phyloP scores from a whole-genome alignment of 2,797 vertebrate species.

The Myotis vivesi region DNA sequence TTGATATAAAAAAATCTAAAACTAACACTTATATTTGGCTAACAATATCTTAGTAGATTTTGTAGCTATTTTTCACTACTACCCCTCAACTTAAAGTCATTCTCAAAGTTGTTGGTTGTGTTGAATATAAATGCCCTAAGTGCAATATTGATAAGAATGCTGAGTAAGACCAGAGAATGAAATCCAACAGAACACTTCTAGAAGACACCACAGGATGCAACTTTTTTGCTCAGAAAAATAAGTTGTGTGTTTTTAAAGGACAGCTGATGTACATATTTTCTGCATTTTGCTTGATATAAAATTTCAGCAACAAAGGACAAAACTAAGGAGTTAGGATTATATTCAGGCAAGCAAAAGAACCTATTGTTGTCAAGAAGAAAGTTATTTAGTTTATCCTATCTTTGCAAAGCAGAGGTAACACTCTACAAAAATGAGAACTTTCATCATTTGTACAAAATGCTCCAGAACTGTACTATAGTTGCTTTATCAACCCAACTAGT shows the following conservation, averaged over 20 bases:
- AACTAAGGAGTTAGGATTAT: neutral
- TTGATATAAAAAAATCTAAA: neutral
- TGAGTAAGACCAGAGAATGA: neutral
- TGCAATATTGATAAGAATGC: neutral
- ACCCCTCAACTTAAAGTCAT: neutral
- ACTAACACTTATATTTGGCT: neutral
- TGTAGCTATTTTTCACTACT: neutral
- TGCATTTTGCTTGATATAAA: neutral
- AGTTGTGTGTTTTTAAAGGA: neutral
- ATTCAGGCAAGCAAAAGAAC: neutral
- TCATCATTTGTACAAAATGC: constrained; percentile 27
- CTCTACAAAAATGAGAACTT: neutral
- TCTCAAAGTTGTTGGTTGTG: neutral
- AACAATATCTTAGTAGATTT: neutral
- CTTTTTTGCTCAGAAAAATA: neutral
- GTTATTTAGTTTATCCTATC: constrained; percentile 55
- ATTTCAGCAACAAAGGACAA: neutral
- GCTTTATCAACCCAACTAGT: constrained; percentile 26
- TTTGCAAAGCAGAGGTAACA: constrained; percentile 42
- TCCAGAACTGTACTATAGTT: constrained; percentile 42
- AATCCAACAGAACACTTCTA: neutral
- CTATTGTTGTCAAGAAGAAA: constrained; percentile 19
- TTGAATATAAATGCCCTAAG: neutral
- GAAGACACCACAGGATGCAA: neutral
- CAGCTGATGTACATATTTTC: neutral